Evolutionary conservation across 2,797 vertebrate species (phyloP), one percentile per base, ranked within the genome.

Genomic region (Apogon hyalosoma): DNA sequence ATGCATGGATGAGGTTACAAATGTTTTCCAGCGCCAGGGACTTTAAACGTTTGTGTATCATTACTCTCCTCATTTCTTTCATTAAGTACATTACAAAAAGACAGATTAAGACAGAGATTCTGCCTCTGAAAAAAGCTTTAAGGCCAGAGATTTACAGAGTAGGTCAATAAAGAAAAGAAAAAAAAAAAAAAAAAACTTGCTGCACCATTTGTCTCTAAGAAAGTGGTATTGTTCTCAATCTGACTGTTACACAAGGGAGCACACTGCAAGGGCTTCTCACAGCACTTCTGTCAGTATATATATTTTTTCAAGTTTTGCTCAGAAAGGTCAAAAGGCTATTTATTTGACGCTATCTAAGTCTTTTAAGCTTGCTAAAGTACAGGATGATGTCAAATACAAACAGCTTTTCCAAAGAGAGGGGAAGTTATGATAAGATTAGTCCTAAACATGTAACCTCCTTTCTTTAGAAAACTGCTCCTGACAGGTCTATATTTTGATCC

Each of bases 241-340:
- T 77, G 82, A 87, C 87, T 84, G 88, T 83, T 88, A 87, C 6
- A 57, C 24, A 40, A 69, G 57, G 40, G 43, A 60, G 59, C 2
- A 16, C 56, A 63, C 36, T 33, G 56, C 83, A 87, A 90, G 84
- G 83, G 81, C 85, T 87, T 85, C 62, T 70, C 64, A 69, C 46
- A 47, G 38, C 9, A 48, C 40, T 74, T 62, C 45, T 70, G 15
- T 71, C 46, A 11, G 1, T 11, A 18, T 49, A 39, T 47, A 7
- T 33, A 55, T 69, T 53, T 38, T 51, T 31, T 55, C 40, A 28
- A 28, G 24, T 28, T 28, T 28, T 28, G 24, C 6, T 28, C 6
- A 33, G 39, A 58, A 54, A 59, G 47, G 18, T 78, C 21, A 55
- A 76, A 77, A 61, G 31, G 18, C 42, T n/a, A n/a, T n/a, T n/a